Conservation (phyloP, 2,113 vertebrate species). For the Gorilla gorilla region DNA sequence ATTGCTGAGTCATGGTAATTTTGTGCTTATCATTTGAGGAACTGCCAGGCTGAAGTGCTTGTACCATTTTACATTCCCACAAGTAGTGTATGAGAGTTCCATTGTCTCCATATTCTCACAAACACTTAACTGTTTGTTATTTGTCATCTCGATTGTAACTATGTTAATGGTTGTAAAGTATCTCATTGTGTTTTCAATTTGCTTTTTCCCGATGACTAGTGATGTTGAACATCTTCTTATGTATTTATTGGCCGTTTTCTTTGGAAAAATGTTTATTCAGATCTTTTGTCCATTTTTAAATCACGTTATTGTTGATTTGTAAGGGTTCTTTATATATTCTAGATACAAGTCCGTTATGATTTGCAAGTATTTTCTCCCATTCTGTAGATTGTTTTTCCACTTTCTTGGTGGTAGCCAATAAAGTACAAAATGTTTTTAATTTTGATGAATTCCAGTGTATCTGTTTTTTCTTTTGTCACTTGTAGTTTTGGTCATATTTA, state of each 20-base stretch:
- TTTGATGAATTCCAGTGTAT: not conserved
- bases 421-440: not conserved
- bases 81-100: not conserved
- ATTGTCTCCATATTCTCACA: not conserved
- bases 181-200: not conserved
- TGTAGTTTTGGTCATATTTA: not conserved
- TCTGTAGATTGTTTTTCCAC: not conserved
- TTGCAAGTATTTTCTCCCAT: not conserved
- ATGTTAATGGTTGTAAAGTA: not conserved
- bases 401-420: not conserved
- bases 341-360: not conserved
- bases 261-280: not conserved
- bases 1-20: not conserved
- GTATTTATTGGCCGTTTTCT: not conserved
- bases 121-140: not conserved
- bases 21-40: not conserved
- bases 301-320: not conserved
- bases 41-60: not conserved
- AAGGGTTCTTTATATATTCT: not conserved
- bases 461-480: not conserved
- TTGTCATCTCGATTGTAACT: not conserved
- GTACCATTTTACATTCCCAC: not conserved
- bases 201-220: not conserved
- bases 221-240: not conserved
- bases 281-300: not conserved